These are phyloP conservation scores for Apus apus DNA, from an alignment of 2,113 vertebrate species.

Conservation along the genomic window DNA sequence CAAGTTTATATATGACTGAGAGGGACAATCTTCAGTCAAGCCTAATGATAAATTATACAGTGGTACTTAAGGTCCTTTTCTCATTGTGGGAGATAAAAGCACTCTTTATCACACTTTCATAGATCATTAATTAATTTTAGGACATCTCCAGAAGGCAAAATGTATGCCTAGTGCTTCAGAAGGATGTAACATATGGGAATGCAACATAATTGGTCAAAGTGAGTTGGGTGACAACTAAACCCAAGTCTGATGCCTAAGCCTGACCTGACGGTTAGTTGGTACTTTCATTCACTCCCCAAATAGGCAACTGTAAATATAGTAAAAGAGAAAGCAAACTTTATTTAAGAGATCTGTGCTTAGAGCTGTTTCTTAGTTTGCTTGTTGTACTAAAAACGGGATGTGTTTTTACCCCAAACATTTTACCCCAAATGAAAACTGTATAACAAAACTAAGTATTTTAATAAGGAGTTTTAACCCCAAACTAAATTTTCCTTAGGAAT, in stretches of 20 bases:
- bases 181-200: background rate
- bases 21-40: background rate
- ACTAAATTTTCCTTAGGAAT: background rate
- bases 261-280: background rate
- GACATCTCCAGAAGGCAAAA: background rate
- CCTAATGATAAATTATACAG: background rate
- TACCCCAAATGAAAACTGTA: background rate
- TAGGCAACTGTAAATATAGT: background rate
- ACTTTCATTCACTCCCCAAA: background rate
- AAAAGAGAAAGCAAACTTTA: background rate
- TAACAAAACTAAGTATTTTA: background rate
- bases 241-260: background rate
- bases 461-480: background rate
- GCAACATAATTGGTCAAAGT: background rate
- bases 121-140: constrained; percentile 5
- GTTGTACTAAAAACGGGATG: background rate
- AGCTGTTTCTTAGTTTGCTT: background rate
- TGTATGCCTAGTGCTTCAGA: background rate
- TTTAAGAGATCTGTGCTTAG: background rate
- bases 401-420: background rate
- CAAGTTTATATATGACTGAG: background rate
- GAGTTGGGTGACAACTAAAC: background rate
- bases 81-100: background rate
- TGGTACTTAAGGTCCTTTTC: background rate
- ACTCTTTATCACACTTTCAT: background rate